Base-by-base conservation (phyloP, 2,797 vertebrate genomes). In the Eidolon dupreanum region DNA sequence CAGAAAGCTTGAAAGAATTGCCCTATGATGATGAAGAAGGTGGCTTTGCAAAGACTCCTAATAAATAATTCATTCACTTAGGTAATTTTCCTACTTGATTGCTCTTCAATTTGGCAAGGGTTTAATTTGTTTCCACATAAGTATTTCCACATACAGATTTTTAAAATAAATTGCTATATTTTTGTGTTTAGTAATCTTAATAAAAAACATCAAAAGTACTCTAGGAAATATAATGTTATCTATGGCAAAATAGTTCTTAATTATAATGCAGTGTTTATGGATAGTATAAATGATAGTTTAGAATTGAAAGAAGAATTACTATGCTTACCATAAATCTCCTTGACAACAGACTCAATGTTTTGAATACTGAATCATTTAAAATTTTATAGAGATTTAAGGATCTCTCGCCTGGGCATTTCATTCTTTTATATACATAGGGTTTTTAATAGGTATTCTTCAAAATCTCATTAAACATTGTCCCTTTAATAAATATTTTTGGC, bases 241-340 rank as follows among this genome's bases (percentile, higher is more conserved):
- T 75, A 1, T 93, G 95, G 93, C 88, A 92, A 98, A 97, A 96
- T 53, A 63, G 51, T 31, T 97, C 95, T 98, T 96, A 96, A 98
- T 97, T 97, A 93, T n/a, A 65, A 84, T 93, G 73, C 83, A 75
- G 46, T 90, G 33, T 59, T 98, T 96, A 96, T 98, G 97, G 97
- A 95, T 79, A 43, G 83, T 46, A 73, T 57, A 96, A 96, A 73
- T 94, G 96, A 83, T 93, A 96, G 94, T 66, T 97, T 96, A n/a
- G 93, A 90, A 97, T 90, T 94, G 94, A 96, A 97, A 97, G 93
- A 73, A 92, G 85, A 96, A 95, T 98, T 97, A 74, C 66, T 88
- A 2, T 78, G 88, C 71, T 98, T 98, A 93, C 75, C 82, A 33
- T 31, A 75, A 95, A 84, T 97, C 96, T 98, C 97, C 98, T 96